A percentile compares a stretch with the other conserved stretches of the same genome.
Evolutionary conservation across 2,113 vertebrate genomes (phyloP).

Genomic region (Ursus arctos): DNA sequence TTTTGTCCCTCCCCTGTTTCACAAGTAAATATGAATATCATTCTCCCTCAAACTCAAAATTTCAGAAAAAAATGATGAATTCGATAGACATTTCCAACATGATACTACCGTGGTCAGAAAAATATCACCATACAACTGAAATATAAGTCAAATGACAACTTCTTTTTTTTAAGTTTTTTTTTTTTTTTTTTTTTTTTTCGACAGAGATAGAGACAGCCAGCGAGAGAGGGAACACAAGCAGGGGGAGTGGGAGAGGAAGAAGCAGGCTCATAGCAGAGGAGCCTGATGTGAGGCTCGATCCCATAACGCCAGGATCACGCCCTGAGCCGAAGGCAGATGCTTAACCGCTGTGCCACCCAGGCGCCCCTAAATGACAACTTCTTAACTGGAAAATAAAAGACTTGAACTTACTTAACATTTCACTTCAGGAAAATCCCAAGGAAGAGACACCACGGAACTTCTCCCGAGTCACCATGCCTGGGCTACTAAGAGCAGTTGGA

Average conservation of each 20-base stretch:
- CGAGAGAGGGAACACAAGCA: too few species aligned
- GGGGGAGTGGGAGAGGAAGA: too few species aligned
- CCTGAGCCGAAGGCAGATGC: too few species aligned
- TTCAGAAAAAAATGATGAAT: not conserved
- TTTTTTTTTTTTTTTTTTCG: too few species aligned
- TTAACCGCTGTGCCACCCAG: too few species aligned
- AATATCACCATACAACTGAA: not conserved
- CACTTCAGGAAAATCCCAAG: not conserved
- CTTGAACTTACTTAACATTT: not conserved
- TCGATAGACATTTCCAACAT: not conserved
- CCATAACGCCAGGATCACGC: too few species aligned
- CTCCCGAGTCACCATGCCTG: not conserved
- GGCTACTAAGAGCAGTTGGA: rapidly evolving
- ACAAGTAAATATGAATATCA: not conserved
- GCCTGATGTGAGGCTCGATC: too few species aligned
- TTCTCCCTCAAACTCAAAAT: not conserved
- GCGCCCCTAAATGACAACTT: not conserved
- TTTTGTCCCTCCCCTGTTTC: not conserved
- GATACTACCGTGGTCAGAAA: not conserved
- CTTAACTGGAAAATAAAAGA: not conserved
- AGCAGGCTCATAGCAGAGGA: too few species aligned
- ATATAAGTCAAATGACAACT: not conserved
- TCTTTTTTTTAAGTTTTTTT: not conserved
- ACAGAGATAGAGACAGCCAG: too few species aligned
- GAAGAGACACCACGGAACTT: rapidly evolving